phyloP scores from a whole-genome alignment of 1,140 invertebrate species.

The Nixonia krombeini region DNA sequence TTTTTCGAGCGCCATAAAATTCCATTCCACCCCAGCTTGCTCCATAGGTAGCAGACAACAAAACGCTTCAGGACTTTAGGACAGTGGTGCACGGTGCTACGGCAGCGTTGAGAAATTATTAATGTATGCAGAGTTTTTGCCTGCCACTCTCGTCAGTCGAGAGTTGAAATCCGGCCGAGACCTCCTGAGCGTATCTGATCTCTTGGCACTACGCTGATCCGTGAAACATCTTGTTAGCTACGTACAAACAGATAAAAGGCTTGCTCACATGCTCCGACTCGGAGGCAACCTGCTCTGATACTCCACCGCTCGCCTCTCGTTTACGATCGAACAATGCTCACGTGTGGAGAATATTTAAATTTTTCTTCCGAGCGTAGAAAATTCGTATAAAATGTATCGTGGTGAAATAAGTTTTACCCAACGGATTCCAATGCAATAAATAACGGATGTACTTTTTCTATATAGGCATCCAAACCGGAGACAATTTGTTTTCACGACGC shows the following conservation, averaged over 20 bases:
- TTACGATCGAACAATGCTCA: background rate
- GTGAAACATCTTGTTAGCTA: conserved; percentile 69
- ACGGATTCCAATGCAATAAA: no score
- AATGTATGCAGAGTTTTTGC: conserved; percentile 61
- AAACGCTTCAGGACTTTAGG: no score
- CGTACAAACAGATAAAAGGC: conserved; percentile 59
- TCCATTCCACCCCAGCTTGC: no score
- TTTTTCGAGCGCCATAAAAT: no score
- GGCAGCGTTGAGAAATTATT: conserved; percentile 58
- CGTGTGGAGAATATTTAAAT: background rate
- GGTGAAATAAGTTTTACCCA: no score
- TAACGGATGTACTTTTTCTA: no score
- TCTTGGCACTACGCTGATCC: conserved; percentile 62
- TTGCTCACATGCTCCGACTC: conserved; percentile 31
- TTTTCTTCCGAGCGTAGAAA: background rate
- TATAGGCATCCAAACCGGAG: no score
- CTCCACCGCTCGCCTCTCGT: background rate
- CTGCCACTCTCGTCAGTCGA: conserved; percentile 50
- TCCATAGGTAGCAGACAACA: no score
- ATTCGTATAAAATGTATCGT: no score
- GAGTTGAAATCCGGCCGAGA: conserved; percentile 54
- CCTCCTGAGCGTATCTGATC: conserved; percentile 62
- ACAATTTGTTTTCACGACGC: no score
- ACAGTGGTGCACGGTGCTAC: conserved; percentile 14
- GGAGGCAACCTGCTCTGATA: conserved; percentile 34